Evolutionary conservation across 2,797 vertebrate genomes (phyloP), one percentile per base, ranked within the genome.

Genomic region (Clarias platycephalus): DNA sequence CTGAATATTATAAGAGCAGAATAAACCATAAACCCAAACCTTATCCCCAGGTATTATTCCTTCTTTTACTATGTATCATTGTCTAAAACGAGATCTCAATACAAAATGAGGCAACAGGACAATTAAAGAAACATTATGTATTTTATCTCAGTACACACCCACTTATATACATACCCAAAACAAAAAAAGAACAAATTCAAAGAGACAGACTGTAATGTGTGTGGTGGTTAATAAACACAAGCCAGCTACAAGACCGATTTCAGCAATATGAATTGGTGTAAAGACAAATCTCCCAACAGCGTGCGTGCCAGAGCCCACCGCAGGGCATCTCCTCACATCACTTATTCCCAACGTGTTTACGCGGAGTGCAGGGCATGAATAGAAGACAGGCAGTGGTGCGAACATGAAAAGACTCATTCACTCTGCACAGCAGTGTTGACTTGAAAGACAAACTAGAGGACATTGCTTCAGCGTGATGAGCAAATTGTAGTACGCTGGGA

Each of bases 351-450:
- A 28, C 37, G 55, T 64, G 76, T 70, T 84, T 77, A 83, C 62
- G 8, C 40, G 0, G 26, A 55, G 53, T 76, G 75, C 83, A 84
- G n/a, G 57, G 31, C 63, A 78, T 58, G 75, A 78, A 55, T 64
- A 83, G 60, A 77, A 83, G 20, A 70, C 81, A n/a, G 34, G 37
- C 74, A 37, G 49, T 28, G 74, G 34, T 78, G 60, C 72, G 2
- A 57, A 77, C 83, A 83, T 68, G 53, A 78, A 84, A 44, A 70
- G 49, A 80, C 67, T 72, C 67, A 64, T 74, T 84, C 57, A 68
- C 31, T 81, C 66, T 31, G 34, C 31, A 34, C 68, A 74, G 58
- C 68, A 74, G 53, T 18, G 31, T 57, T 66, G 40, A 74, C 71
- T 71, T 44, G 37, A 79, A 40, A 81, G 26, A 55, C 37, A 81